Conservation (phyloP, 2,888 invertebrate species). For the Protophormia terraenovae region DNA sequence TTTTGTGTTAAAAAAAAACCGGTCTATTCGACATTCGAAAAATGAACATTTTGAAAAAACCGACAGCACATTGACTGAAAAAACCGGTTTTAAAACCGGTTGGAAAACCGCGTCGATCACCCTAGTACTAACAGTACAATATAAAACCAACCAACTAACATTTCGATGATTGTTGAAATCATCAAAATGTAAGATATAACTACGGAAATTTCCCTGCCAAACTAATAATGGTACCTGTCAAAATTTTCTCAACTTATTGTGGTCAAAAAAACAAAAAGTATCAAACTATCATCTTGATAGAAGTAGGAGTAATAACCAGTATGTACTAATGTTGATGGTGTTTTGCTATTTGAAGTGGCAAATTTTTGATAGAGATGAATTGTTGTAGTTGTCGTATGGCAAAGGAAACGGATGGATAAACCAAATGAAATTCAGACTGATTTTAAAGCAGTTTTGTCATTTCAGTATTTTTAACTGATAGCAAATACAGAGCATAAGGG, state of each 20-base stretch:
- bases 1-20: too few species aligned
- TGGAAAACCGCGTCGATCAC: too few species aligned
- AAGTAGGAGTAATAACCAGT: slow-evolving; percentile 29
- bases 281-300: slow-evolving; percentile 43
- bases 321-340: slow-evolving; percentile 37
- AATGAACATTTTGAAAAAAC: too few species aligned
- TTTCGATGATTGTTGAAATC: slow-evolving; percentile 52
- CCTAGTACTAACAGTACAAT: too few species aligned
- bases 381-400: slow-evolving; percentile 49
- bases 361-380: slow-evolving; percentile 63
- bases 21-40: too few species aligned
- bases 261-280: slow-evolving; percentile 6
- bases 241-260: slow-evolving; percentile 75
- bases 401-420: slow-evolving; percentile 66
- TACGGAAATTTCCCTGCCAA: slow-evolving; percentile 75
- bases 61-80: too few species aligned
- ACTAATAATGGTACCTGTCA: slow-evolving; percentile 80
- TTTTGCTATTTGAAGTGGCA: slow-evolving; percentile 44
- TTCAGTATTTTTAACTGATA: slow-evolving; percentile 74
- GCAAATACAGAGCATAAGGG: slow-evolving; percentile 49
- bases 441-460: slow-evolving; percentile 78
- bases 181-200: slow-evolving; percentile 64
- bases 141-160: background rate
- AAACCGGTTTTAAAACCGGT: too few species aligned
- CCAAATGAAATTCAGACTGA: slow-evolving; percentile 76